Evolutionary conservation across 1,140 invertebrate species (phyloP), one percentile per base, ranked within the genome.

Genomic region (Lordiphosa mommai): DNA sequence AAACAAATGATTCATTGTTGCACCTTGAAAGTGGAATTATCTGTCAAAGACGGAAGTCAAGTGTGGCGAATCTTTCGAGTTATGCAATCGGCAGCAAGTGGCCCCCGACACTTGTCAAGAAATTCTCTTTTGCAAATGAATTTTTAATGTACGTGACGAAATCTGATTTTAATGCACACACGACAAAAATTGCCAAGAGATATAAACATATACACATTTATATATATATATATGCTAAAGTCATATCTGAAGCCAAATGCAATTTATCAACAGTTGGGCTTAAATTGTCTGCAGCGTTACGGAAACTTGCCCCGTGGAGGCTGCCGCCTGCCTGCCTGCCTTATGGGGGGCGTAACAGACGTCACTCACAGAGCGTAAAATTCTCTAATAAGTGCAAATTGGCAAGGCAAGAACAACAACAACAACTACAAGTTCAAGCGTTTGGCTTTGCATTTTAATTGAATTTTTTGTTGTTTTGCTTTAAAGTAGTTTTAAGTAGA

Each of bases 221-320:
- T 53, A 61, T 50, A 44, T 56, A 47, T 60, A 30, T 29, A 47
- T 7, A 65, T 34, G 48, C 34, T 47, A 46, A 13, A 51, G 52
- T 58, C 46, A 50, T 65, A 80, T 57, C 69, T 84, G 71, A 52
- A 76, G 74, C 74, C 77, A 82, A 82, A 68, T 82, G 77, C 72
- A 84, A 82, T 82, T 82, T 82, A 68, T 82, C 76, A 82, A 76
- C 76, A 82, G 76, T 80, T 80, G 76, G 30, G 77, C 71, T 82
- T 76, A 82, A 82, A 82, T 82, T 82, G 76, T 82, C 77, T 76
- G 77, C 76, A 84, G 76, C 77, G 61, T 76, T 60, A 76, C 66
- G 76, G 77, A 82, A 84, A 84, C 64, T 57, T 52, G 48, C 48
- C 49, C 58, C 73, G 67, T 57, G 61, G 51, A 61, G 61, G 70